Conservation (phyloP, 2,113 vertebrate species). For the Apteryx owenii region DNA sequence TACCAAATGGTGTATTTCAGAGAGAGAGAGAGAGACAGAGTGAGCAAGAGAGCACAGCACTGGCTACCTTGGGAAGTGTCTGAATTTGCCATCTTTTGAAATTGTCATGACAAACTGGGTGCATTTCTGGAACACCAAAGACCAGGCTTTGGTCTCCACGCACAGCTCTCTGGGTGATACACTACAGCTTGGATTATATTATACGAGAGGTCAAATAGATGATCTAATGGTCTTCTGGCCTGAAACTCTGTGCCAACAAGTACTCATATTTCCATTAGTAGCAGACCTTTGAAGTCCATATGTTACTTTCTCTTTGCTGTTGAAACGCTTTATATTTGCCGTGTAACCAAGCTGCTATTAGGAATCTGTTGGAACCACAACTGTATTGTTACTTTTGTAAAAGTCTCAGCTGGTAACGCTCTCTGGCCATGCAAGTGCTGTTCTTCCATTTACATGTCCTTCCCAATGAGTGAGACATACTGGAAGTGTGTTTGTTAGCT, state of each 20-base stretch:
- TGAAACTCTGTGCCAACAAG: not conserved
- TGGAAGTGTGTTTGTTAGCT: not conserved
- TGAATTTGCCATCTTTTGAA: not conserved
- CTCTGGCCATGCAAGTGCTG: not conserved
- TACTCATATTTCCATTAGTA: not conserved
- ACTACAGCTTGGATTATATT: rapidly evolving
- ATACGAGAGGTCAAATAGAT: not conserved
- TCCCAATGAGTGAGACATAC: not conserved
- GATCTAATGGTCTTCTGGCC: not conserved
- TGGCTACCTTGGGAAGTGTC: not conserved
- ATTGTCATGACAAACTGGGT: not conserved
- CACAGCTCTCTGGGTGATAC: not conserved
- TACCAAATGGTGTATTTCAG: rapidly evolving
- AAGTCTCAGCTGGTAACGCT: not conserved
- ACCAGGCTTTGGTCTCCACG: not conserved
- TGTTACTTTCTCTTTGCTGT: not conserved
- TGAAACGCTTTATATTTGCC: not conserved
- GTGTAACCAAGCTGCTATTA: not conserved
- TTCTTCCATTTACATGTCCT: not conserved
- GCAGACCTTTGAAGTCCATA: not conserved
- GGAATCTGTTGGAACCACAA: not conserved
- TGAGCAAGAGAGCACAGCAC: not conserved
- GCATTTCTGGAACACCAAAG: not conserved
- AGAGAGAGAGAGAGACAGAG: not conserved
- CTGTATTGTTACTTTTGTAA: not conserved